Evolutionary conservation across 2,888 invertebrate species (phyloP), one percentile per base, ranked within the genome.

Genomic region (Gandaritis pyraliata): DNA sequence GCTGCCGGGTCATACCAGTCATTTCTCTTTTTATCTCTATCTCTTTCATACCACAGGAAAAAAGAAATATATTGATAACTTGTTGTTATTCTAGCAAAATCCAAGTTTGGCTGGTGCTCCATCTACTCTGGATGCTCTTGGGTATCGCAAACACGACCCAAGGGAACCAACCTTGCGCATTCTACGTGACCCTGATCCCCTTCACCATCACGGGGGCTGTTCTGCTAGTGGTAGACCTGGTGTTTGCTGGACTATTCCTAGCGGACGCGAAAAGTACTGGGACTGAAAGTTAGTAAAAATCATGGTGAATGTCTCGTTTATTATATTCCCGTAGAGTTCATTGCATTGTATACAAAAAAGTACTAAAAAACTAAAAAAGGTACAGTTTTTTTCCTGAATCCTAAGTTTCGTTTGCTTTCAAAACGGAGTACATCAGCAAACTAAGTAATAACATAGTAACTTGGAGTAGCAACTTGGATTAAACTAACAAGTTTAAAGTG

Each of bases 101-200:
- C 0, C 74, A 82, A 13, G 29, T 87, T 0, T 87, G 83, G 84
- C 53, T 90, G 0, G 51, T 72, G 0, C 74, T 88, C 0, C 90
- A 91, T 63, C 39, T 90, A 0, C 8, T 82, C 0, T 90, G 90
- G 90, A 38, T 76, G 1, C 0, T 76, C 0, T 73, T 89, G 16
- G 77, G 82, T 12, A 33, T 84, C 0, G 69, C 75, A 8, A 82
- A 86, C 68, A 48, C 78, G 41, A 76, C 72, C 1, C 82, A 83
- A n/a, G 74, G 80, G 0, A 75, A 72, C 13, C 72, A 83, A 0
- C 72, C 82, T 0, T 85, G 78, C 58, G 81, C 82, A 0, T 85
- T 86, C 69, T 89, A 87, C 68, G 70, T 76, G 0, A 74, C 77
- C 0, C 60, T 87, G 0, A 59, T 90, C 0, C 90, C 89, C 0